Base-by-base conservation (phyloP, 1,140 invertebrate genomes). In the Oryzaephilus surinamensis region DNA sequence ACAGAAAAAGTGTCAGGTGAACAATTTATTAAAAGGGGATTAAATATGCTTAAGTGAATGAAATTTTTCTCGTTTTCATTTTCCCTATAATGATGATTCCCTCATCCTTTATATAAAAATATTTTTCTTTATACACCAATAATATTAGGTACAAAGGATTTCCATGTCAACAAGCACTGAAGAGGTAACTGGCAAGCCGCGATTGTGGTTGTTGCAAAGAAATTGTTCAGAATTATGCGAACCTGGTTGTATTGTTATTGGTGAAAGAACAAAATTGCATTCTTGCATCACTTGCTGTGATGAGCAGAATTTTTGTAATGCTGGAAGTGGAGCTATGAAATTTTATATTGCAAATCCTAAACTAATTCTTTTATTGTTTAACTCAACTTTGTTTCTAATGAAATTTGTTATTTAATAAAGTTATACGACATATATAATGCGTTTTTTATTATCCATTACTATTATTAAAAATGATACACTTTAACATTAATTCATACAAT, bases 261-360 rank as follows among this genome's bases (percentile, higher is more conserved):
- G 81, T 0, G 87, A 91, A 59, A 62, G 86, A 15, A 89, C 83
- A 1, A 89, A 90, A 55, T 60, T 91, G 0, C 83, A 84, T 55
- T 80, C 83, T 2, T 89, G 84, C 54, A 86, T 81, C 0, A 76
- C 79, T 1, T 90, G 86, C 52, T 90, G 86, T 57, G 73, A 77
- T 55, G 73, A 77, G 39, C 71, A 70, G 12, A 76, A 77, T n/a
- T 69, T 79, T 1, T 90, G 85, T 61, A 89, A 89, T 60, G 40
- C 45, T 2, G 57, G 50, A n/a, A 58, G 40, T 24, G 43, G 39
- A 32, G 37, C 32, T 20, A 19, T 16, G 6, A n/a, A n/a, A n/a
- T n/a, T n/a, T n/a, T n/a, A n/a, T n/a, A n/a, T n/a, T n/a, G n/a
- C n/a, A n/a, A n/a, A n/a, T n/a, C n/a, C n/a, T n/a, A n/a, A n/a